Base-by-base conservation (phyloP, 2,888 invertebrate genomes). In the Phyto melanocephala region DNA sequence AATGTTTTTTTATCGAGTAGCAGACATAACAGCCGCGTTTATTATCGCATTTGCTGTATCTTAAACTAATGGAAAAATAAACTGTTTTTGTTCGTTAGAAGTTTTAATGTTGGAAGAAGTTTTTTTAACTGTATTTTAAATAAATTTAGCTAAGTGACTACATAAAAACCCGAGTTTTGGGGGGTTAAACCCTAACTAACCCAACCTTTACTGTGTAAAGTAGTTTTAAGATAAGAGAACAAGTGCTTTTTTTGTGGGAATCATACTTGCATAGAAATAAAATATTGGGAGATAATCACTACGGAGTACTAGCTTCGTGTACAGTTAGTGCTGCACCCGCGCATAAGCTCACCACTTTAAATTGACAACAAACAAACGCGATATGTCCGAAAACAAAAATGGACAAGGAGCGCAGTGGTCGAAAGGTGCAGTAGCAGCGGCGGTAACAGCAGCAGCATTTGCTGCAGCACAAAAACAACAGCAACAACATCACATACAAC, bases 381-480 rank as follows among this genome's bases (percentile, higher is more conserved):
- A 87, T 87, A 90, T 90, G 90, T 90, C 90, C 87, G 90, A 90
- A 22, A 70, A 70, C 50, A 90, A 90, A 89, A 90, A 90, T 88
- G 89, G 87, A 85, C 86, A 86, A 84, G 83, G 76, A 83, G 86
- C 90, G 86, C 90, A 90, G 86, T 90, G 90, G 90, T 86, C 88
- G 87, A 89, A 88, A 88, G 86, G 88, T 85, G 84, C 85, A 86
- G 84, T 86, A 83, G 78, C 85, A 76, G 81, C 85, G 81, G 71
- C 81, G 67, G 80, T 85, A 54, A 54, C 75, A 67, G 56, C 65
- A n/a, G 82, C 86, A 85, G 83, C 85, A 17, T 80, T 85, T 84
- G 81, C 85, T 76, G 76, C 85, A 56, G 47, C 68, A 56, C 54
- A 78, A 63, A 58, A 77, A 37, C 68, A 77, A 33, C 81, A 77